These are phyloP conservation scores for Calidris pugnax DNA, from an alignment of 2,113 vertebrate genomes.

Conservation along the genomic window DNA sequence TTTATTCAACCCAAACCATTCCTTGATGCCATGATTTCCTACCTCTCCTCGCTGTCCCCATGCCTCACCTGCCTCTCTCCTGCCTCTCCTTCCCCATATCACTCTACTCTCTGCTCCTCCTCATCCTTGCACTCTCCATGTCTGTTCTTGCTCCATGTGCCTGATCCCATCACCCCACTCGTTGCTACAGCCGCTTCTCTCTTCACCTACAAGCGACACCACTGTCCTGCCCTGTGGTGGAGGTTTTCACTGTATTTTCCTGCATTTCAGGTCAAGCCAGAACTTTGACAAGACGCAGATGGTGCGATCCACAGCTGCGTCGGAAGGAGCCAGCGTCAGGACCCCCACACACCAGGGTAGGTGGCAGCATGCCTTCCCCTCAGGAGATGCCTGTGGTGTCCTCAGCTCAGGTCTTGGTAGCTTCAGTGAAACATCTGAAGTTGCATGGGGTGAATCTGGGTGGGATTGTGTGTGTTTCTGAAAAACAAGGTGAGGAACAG, in stretches of 20 bases:
- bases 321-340: not conserved
- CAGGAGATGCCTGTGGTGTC: not conserved
- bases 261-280: constrained; percentile 72
- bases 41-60: not conserved
- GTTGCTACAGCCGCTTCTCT: not conserved
- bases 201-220: fast-evolving
- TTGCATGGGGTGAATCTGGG: not conserved
- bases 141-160: not conserved
- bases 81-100: not conserved
- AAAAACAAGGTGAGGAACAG: not conserved
- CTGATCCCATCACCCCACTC: not conserved
- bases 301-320: constrained; percentile 49
- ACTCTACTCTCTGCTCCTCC: not conserved
- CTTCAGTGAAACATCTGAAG: not conserved
- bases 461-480: not conserved
- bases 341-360: constrained; percentile 30
- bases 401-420: not conserved
- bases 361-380: too few species aligned
- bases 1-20: too few species aligned
- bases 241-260: not conserved
- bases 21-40: too few species aligned
- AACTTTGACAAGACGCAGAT: constrained; percentile 75
- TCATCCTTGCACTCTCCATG: not conserved
- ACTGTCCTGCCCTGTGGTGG: not conserved
- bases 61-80: not conserved